These are phyloP conservation scores for Axis porcinus DNA, from an alignment of 2,113 vertebrate genomes.

Conservation along the genomic window DNA sequence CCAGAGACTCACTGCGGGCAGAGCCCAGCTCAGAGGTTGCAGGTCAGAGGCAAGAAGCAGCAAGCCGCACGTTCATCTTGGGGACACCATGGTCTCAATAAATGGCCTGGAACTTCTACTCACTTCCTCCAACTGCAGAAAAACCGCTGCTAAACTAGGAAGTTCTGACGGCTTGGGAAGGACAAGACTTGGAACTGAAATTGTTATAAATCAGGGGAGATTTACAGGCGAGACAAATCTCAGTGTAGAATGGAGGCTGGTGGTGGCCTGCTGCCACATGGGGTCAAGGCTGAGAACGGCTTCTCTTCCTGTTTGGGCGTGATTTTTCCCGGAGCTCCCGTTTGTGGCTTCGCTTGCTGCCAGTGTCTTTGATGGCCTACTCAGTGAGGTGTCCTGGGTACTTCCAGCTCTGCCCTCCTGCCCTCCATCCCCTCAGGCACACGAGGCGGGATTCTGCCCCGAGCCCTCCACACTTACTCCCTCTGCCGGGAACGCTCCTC, in stretches of 20 bases:
- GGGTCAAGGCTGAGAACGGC: not conserved
- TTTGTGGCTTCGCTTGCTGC: not conserved
- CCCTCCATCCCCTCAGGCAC: not conserved
- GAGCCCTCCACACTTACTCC: not conserved
- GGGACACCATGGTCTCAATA: not conserved
- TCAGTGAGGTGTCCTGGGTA: not conserved
- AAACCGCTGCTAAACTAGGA: not conserved
- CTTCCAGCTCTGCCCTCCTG: not conserved
- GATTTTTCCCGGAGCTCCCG: fast-evolving
- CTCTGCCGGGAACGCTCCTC: not conserved
- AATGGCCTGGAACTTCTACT: not conserved
- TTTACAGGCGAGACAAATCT: too few relatives aligned
- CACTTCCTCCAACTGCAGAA: not conserved
- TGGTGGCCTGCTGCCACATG: not conserved
- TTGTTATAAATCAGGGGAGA: not conserved
- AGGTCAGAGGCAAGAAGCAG: not conserved
- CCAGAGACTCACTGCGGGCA: not conserved
- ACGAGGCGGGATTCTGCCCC: not conserved
- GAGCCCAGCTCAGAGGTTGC: not conserved
- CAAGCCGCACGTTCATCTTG: not conserved
- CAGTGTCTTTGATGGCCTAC: not conserved
- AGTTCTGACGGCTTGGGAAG: not conserved
- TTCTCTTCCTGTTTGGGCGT: not conserved
- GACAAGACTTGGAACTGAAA: not conserved
- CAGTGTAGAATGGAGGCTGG: not conserved